Base-by-base conservation (phyloP, 2,888 invertebrate species). In the Scaptomyza reducta region DNA sequence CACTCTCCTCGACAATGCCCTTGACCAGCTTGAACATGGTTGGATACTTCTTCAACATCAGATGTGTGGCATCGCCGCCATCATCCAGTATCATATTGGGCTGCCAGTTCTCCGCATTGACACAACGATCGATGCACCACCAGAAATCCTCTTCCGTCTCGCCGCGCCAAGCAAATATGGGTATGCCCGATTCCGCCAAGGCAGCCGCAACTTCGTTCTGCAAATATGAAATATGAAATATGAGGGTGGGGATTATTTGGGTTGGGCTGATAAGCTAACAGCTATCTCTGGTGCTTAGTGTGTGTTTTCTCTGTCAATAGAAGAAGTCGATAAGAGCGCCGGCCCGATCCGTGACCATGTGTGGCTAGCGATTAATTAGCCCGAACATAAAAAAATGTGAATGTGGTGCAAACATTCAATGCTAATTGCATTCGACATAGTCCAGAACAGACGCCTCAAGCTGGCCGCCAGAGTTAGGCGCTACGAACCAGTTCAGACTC, bases 41-140 rank as follows among this genome's bases (percentile, higher is more conserved):
- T 1, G 97, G 96, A 91, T 98, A 98, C 91, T 98, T 98, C 93
- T 98, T 98, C 70, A 98, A 94, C 97, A 98, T 97, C 63, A 98
- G 94, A 92, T 98, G 98, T 0, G 98, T 98, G 41, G 98, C 97
- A 92, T 99, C 99, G 0, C 99, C 99, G 0, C 99, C 99, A 91
- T 99, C 98, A 90, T 99, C 99, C 71, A 99, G 93, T 87, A 99
- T 98, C 97, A 99, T 97, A 92, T 99, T 99, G 5, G 99, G 98
- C 89, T 97, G 97, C 99, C 99, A 99, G 87, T 95, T 95, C 78
- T 97, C 96, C 0, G 95, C 94, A 79, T 97, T 97, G 3, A 99
- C 95, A 91, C 98, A 98, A 89, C 96, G 96, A 92, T 99, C 98
- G 84, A 99, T 99, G 90, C 98, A 98, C 98, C 98, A 99, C 99